Conservation (phyloP, 2,888 invertebrate species). For the Cheilosia impressa region DNA sequence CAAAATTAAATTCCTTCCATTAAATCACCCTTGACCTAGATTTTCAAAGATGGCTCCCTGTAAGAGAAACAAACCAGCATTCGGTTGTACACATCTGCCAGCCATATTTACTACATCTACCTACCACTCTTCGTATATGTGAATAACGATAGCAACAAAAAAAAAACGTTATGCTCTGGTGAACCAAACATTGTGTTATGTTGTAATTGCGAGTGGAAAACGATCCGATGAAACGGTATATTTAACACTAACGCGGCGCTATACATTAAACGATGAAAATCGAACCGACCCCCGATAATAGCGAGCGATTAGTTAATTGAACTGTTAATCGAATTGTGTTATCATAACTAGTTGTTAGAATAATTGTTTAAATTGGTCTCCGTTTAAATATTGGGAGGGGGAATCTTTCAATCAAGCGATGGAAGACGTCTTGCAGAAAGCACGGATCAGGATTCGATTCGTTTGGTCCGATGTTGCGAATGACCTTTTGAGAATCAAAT, state of each 20-base stretch:
- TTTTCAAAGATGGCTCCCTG: not conserved
- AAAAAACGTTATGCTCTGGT: conserved; percentile 36
- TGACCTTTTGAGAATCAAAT: no score
- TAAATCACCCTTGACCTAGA: conserved; percentile 24
- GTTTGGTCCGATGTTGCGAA: no score
- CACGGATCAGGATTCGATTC: no score
- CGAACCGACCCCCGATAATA: conserved; percentile 2
- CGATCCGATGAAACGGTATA: conserved; percentile 55
- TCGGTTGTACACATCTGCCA: not conserved
- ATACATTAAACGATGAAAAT: conserved; percentile 10
- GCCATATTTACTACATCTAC: not conserved
- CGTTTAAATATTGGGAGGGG: no score
- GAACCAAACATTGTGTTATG: conserved; percentile 38
- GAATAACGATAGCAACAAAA: not conserved
- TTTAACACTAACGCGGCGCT: conserved; percentile 40
- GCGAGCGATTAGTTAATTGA: conserved; percentile 28
- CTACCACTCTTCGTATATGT: not conserved
- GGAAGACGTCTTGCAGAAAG: no score
- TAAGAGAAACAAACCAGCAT: not conserved
- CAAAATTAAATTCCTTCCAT: not conserved
- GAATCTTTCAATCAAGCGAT: no score
- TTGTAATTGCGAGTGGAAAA: conserved; percentile 39
- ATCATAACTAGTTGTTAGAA: not conserved
- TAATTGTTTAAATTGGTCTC: not conserved
- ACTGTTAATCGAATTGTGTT: conserved; percentile 6